These are phyloP conservation scores for Digitonthophagus gazella DNA, from an alignment of 2,888 invertebrate genomes.

Conservation along the genomic window DNA sequence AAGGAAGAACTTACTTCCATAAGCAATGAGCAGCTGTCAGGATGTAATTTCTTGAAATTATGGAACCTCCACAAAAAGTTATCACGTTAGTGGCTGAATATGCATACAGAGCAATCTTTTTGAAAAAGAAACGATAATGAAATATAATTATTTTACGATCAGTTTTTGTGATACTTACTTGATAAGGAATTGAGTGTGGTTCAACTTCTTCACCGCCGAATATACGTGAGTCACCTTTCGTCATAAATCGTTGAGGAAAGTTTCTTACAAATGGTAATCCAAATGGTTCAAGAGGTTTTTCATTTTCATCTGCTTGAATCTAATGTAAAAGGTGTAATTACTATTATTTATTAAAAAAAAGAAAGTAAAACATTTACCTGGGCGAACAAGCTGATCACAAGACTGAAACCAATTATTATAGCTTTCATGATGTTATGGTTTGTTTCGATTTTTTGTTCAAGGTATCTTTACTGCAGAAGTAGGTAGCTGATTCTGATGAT, in stretches of 20 bases:
- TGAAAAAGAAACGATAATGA: not conserved
- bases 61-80: conserved; percentile 18
- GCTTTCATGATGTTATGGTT: too few species aligned
- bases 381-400: not conserved
- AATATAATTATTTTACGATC: too few species aligned
- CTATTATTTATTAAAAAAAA: not conserved
- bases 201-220: conserved; percentile 10
- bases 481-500: too few species aligned
- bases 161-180: too few species aligned
- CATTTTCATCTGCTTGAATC: not conserved
- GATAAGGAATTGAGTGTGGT: conserved; percentile 17
- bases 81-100: not conserved
- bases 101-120: conserved; percentile 1
- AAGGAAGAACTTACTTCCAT: not conserved
- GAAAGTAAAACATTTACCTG: not conserved
- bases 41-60: conserved; percentile 12
- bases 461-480: too few species aligned
- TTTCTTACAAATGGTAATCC: not conserved
- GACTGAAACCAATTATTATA: too few species aligned
- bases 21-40: not conserved
- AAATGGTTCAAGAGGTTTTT: not conserved
- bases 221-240: not conserved
- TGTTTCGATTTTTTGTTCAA: too few species aligned
- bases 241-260: not conserved
- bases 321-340: not conserved